These are phyloP conservation scores for Morpho deidamia DNA, from an alignment of 2,888 invertebrate species.

Conservation along the genomic window DNA sequence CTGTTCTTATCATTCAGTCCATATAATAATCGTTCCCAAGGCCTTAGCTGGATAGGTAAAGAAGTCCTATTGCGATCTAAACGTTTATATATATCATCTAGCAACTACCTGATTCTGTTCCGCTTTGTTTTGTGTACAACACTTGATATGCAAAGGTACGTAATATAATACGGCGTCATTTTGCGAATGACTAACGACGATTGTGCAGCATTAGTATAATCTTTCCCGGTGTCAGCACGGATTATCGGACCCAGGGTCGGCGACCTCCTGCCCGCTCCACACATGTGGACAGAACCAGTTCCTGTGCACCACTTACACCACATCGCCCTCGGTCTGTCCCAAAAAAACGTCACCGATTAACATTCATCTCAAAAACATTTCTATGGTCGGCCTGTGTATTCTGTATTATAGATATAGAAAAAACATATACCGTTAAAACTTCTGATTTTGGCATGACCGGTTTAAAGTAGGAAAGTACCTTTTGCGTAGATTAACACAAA, in stretches of 20 bases:
- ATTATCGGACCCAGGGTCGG: constrained; percentile 59
- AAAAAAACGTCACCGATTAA: constrained; percentile 19
- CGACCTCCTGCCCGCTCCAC: constrained; percentile 45
- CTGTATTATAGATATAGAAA: too few species aligned
- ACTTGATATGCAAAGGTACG: constrained; percentile 7
- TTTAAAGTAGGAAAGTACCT: too few species aligned
- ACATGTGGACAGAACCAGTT: constrained; percentile 71
- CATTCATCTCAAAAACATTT: constrained; percentile 9
- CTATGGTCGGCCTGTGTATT: constrained; percentile 1
- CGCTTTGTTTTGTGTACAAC: not conserved
- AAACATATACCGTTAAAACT: too few species aligned
- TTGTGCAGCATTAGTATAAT: constrained; percentile 30
- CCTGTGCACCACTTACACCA: constrained; percentile 55
- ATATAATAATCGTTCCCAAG: too few species aligned
- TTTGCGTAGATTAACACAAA: too few species aligned
- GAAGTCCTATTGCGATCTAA: too few species aligned
- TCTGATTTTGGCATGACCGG: too few species aligned
- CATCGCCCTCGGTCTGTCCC: constrained; percentile 9
- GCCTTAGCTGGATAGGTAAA: too few species aligned
- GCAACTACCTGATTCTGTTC: too few species aligned
- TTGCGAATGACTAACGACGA: constrained; percentile 25
- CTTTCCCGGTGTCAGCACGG: constrained; percentile 42
- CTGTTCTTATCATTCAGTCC: too few species aligned
- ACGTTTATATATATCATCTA: too few species aligned
- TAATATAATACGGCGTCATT: constrained; percentile 21